These are phyloP conservation scores for Pasiphila rectangulata DNA, from an alignment of 2,888 invertebrate species.

Conservation along the genomic window DNA sequence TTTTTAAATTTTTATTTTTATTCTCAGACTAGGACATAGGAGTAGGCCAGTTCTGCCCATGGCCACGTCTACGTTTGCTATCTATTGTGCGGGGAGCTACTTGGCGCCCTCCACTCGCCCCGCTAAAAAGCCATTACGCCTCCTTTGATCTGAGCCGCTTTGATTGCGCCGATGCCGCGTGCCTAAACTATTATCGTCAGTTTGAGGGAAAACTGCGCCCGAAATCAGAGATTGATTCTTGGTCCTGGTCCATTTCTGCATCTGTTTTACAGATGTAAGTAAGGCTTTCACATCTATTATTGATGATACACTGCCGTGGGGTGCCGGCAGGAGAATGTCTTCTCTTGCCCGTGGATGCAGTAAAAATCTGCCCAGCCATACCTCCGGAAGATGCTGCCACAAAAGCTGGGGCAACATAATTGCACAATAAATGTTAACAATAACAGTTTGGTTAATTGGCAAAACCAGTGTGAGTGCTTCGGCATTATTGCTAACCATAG, in stretches of 20 bases:
- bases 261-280: background rate
- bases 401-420: too few species aligned
- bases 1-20: too few species aligned
- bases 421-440: too few species aligned
- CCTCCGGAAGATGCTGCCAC: too few species aligned
- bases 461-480: too few species aligned
- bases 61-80: background rate
- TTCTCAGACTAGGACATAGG: too few species aligned
- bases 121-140: constrained; percentile 71
- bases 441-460: too few species aligned
- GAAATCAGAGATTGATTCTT: constrained; percentile 7
- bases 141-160: constrained; percentile 71
- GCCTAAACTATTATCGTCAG: constrained; percentile 54
- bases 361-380: too few species aligned
- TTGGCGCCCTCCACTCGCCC: constrained; percentile 48
- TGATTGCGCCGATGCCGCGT: constrained; percentile 64
- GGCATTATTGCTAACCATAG: too few species aligned
- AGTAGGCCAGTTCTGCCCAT: background rate
- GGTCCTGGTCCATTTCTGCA: background rate
- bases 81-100: constrained; percentile 45
- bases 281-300: background rate
- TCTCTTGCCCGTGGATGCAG: too few species aligned
- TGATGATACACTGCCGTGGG: too few species aligned
- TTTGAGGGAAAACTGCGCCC: constrained; percentile 4
- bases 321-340: too few species aligned